Evolutionary conservation across 2,113 vertebrate genomes (phyloP).

Genomic region (Sapayoa aenigma): DNA sequence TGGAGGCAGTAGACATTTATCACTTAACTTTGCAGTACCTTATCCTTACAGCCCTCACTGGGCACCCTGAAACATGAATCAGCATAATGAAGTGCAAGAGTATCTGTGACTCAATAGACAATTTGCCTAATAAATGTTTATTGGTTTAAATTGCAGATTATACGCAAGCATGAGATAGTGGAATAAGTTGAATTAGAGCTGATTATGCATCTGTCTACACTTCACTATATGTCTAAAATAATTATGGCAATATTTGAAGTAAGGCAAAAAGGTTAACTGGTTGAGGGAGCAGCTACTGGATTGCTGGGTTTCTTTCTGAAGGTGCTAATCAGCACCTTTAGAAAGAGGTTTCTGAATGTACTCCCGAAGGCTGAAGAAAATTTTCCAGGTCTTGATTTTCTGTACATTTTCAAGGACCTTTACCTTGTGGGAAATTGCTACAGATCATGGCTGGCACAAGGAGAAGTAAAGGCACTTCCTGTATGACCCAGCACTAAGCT

Average conservation of each 20-base stretch:
- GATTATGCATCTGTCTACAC: not conserved
- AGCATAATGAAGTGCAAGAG: not conserved
- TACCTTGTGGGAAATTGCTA: not conserved
- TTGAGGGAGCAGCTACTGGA: not conserved
- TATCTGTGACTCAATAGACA: not conserved
- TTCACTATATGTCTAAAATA: not conserved
- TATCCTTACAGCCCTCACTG: not conserved
- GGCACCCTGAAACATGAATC: not conserved
- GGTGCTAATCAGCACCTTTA: not conserved
- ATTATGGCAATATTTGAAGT: not conserved
- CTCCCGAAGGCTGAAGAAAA: not conserved
- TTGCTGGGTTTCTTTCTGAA: not conserved
- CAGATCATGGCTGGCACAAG: not conserved
- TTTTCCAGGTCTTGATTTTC: not conserved
- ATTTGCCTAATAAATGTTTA: slow-evolving; percentile 30
- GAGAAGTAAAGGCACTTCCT: not conserved
- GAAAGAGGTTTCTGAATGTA: not conserved
- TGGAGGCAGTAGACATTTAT: not conserved
- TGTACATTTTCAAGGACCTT: not conserved
- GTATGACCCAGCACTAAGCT: not conserved
- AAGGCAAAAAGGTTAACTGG: not conserved
- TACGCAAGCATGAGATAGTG: not conserved
- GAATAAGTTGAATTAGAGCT: slow-evolving; percentile 17
- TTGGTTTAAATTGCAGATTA: slow-evolving; percentile 44
- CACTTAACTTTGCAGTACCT: not conserved